phyloP scores from a whole-genome alignment of 1,140 invertebrate genomes.

The Gryon sp. region DNA sequence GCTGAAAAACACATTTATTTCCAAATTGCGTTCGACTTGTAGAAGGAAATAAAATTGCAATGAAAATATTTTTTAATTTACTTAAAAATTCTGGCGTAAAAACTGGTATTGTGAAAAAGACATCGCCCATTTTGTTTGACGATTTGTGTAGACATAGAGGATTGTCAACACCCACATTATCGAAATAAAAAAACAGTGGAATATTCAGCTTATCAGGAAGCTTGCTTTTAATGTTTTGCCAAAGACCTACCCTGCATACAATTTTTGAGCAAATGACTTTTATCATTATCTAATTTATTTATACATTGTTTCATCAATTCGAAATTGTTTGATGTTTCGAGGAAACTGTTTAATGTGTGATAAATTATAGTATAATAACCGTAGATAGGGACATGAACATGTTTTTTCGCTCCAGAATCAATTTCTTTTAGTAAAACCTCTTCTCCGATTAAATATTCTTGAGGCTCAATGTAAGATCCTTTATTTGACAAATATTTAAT shows the following conservation, averaged over 20 bases:
- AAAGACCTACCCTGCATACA: too few species aligned
- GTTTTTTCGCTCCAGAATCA: too few species aligned
- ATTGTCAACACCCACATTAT: constrained; percentile 32
- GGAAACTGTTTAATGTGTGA: too few species aligned
- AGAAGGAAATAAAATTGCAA: constrained; percentile 8
- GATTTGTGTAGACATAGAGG: constrained; percentile 13
- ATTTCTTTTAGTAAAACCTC: too few species aligned
- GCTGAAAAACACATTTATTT: constrained; percentile 8
- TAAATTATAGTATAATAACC: too few species aligned
- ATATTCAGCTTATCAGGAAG: constrained; percentile 18
- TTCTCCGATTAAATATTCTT: too few species aligned
- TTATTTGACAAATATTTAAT: too few species aligned
- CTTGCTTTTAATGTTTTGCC: constrained; percentile 14
- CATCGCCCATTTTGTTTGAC: constrained; percentile 9
- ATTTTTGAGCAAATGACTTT: constrained; percentile 17
- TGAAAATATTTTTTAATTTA: constrained; percentile 22
- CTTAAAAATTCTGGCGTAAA: background rate
- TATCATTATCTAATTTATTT: background rate
- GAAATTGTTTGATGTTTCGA: too few species aligned
- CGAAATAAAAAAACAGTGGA: constrained; percentile 22
- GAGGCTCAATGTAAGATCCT: too few species aligned
- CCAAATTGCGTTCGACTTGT: background rate
- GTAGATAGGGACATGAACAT: too few species aligned
- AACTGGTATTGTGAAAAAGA: constrained; percentile 11
- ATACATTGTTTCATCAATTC: too few species aligned